These are phyloP conservation scores for Limnephilus auricula DNA, from an alignment of 2,888 invertebrate species.

Conservation along the genomic window DNA sequence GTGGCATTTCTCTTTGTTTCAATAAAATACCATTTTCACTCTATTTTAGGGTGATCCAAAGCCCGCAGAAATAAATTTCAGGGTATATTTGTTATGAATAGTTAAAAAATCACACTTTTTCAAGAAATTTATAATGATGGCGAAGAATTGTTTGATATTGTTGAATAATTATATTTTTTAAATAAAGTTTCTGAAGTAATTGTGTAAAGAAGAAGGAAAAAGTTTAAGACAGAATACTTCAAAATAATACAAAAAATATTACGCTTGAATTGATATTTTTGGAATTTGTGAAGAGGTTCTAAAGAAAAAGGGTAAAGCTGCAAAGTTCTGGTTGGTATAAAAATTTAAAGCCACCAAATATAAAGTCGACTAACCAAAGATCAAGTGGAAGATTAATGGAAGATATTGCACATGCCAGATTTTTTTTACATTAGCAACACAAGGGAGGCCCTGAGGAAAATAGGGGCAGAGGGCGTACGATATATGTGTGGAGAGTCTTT, in stretches of 20 bases:
- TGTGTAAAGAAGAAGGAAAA: neutral
- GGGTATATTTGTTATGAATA: neutral
- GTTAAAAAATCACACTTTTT: neutral
- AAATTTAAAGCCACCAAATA: neutral
- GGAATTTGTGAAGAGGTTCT: neutral
- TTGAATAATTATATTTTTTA: neutral
- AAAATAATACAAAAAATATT: neutral
- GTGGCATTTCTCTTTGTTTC: neutral
- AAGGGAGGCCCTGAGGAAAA: too few relatives aligned
- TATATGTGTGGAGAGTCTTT: too few relatives aligned
- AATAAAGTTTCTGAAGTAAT: neutral
- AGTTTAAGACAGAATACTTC: neutral
- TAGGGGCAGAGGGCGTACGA: too few relatives aligned
- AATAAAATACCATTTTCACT: neutral
- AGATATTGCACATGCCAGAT: too few relatives aligned
- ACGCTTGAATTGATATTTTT: neutral
- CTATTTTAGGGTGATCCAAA: neutral
- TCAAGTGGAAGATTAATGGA: too few relatives aligned
- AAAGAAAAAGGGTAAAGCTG: too few relatives aligned
- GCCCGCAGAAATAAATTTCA: neutral
- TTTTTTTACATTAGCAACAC: too few relatives aligned
- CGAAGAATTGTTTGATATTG: neutral
- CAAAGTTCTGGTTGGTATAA: neutral
- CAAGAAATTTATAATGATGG: neutral
- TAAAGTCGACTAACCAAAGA: too few relatives aligned